Percentiles rank a stretch among this genome's conserved stretches.
Conservation (phyloP, 2,797 vertebrate genomes). For the Cyclopterus lumpus region DNA sequence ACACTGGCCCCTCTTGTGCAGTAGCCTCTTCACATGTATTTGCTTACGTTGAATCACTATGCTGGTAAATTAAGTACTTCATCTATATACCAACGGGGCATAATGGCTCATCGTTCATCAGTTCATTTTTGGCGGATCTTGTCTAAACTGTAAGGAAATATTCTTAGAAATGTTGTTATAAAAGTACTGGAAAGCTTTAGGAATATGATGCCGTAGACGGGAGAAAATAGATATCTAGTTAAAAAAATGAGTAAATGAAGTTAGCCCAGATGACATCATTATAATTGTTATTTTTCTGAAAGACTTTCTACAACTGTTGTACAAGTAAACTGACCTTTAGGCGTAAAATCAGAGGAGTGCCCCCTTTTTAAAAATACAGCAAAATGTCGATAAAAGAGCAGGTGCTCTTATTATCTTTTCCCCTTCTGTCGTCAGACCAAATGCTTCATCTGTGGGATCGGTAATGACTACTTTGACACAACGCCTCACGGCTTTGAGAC, state of each 20-base stretch:
- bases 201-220: background rate
- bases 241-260: background rate
- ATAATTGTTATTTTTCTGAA: background rate
- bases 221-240: slow-evolving; percentile 2
- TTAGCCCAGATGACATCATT: background rate
- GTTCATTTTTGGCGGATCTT: background rate
- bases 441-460: slow-evolving; percentile 99
- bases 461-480: slow-evolving; percentile 98
- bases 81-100: too few species aligned
- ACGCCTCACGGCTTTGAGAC: slow-evolving; percentile 98
- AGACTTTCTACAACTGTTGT: background rate
- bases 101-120: too few species aligned
- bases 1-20: too few species aligned
- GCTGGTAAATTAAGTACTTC: too few species aligned
- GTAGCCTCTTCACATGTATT: background rate
- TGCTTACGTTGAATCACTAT: too few species aligned
- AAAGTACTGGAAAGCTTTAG: background rate
- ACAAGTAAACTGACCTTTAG: background rate
- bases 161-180: background rate
- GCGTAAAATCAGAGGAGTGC: background rate
- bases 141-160: background rate
- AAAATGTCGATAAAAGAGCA: background rate
- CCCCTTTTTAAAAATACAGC: background rate
- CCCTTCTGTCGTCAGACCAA: slow-evolving; percentile 88
- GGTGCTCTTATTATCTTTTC: slow-evolving; percentile 12